Evolutionary conservation across 1,140 invertebrate species (phyloP).

Genomic region (Drosophila pandora): DNA sequence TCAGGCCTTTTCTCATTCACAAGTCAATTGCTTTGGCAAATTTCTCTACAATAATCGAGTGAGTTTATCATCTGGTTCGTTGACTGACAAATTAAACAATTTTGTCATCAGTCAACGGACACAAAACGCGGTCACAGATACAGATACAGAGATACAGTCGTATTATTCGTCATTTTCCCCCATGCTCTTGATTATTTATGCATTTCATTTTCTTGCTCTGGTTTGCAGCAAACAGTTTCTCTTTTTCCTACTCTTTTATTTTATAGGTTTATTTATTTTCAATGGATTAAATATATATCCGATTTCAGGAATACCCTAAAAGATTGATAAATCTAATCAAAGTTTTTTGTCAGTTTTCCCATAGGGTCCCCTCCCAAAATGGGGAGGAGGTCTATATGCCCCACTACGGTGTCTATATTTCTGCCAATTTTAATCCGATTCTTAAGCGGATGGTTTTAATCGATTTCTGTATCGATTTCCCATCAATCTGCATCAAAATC

Average conservation of each 20-base stretch:
- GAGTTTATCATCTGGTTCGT: conserved; percentile 34
- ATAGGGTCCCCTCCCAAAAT: no score
- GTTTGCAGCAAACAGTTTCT: conserved; percentile 58
- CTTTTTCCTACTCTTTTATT: conserved; percentile 38
- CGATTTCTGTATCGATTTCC: no score
- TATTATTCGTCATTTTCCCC: conserved; percentile 29
- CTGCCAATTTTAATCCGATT: no score
- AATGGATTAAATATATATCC: no score
- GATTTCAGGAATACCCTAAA: no score
- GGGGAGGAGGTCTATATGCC: no score
- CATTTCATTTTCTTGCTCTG: conserved; percentile 65
- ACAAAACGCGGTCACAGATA: conserved; percentile 4
- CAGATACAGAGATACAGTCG: conserved; percentile 30
- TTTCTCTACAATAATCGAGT: neutral
- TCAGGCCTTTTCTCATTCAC: neutral
- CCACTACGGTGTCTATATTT: no score
- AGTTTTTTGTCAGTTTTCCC: no score
- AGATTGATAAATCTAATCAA: no score
- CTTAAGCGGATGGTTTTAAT: no score
- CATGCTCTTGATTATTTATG: conserved; percentile 54
- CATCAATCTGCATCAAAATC: no score
- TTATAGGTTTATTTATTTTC: no score
- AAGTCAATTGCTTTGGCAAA: neutral
- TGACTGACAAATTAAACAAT: conserved; percentile 57
- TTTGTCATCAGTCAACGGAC: conserved; percentile 63